Evolutionary conservation across 2,888 invertebrate genomes (phyloP), one percentile per base, ranked within the genome.

Genomic region (Seira musarum): DNA sequence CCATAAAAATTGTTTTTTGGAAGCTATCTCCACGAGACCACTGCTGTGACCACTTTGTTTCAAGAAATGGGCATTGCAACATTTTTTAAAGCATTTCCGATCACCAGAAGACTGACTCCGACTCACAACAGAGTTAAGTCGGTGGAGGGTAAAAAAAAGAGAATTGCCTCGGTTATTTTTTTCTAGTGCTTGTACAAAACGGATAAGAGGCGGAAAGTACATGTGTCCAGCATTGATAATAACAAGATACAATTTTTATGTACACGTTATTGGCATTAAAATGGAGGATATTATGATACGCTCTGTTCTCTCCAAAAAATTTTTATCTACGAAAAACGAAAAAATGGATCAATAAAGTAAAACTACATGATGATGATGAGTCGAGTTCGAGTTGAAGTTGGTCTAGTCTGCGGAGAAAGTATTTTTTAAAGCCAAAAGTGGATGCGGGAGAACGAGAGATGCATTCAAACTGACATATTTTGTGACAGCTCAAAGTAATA

Each of bases 31-130:
- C n/a, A 10, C 46, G 49, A 72, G 72, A 75, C 75, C 75, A 75
- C 75, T 75, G 68, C 75, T 75, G 75, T 75, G 81, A 83, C 83
- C 83, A 83, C 83, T 83, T 82, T 82, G 83, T 82, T 82, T 83
- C 73, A 71, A 79, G 71, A 75, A 67, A 79, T 24, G 30, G 24
- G 40, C 61, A 49, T 63, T 13, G 24, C 2, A 64, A 64, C 15
- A 60, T 49, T 60, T 57, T 40, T 35, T 61, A 15, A 25, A 13
- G 25, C n/a, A 72, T 72, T 72, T 72, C 72, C 72, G 72, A 72
- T 72, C 72, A 35, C 30, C 30, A 30, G 30, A 30, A 30, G 30
- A 30, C 30, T 8, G 30, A 30, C 30, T 30, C 8, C 2, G 30
- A n/a, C n/a, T n/a, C n/a, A n/a, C n/a, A n/a, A n/a, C n/a, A 5